Evolutionary conservation across 2,113 vertebrate genomes (phyloP), one percentile per base, ranked within the genome.

Genomic region (Fukomys damarensis): DNA sequence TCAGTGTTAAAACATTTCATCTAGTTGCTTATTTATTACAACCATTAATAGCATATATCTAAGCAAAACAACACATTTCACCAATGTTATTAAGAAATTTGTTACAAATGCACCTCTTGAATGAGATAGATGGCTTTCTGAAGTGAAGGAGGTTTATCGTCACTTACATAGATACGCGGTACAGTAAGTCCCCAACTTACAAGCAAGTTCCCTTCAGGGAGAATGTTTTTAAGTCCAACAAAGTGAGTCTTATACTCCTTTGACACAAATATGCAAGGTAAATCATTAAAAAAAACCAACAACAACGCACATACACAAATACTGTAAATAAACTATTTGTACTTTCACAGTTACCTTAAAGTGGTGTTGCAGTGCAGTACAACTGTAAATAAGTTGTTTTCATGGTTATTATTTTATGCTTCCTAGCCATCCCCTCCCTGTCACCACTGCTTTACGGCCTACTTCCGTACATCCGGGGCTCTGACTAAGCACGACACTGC

Each of bases 341-440:
- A 68, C 16, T 19, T 68, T n/a, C 32, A 32, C 63, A 65, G 63
- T 65, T 65, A 65, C 30, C 30, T 65, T 65, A 65, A 28, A 61
- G 59, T 26, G 59, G 24, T 61, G 59, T 22, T 61, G 5, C 59
- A 61, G 59, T 35, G 10, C 30, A 30, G 61, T 9, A 35, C 63
- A 65, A 32, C 30, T 65, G 63, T 65, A 32, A 65, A 32, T 35
- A 65, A 65, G 16, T 5, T 65, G 5, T 32, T 32, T 65, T 35
- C 13, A 14, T 30, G 14, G 16, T n/a, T n/a, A 19, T 14, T 19
- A 35, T 2, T 7, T n/a, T n/a, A 16, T 3, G 3, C 17, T n/a
- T n/a, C 35, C 65, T 68, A 19, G 35, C 35, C 17, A 1, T 16
- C 35, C 65, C 35, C 2, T n/a, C 16, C 35, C 19, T 16, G 14